Base-by-base conservation (phyloP, 1,140 invertebrate genomes). In the Pararge aegeria region DNA sequence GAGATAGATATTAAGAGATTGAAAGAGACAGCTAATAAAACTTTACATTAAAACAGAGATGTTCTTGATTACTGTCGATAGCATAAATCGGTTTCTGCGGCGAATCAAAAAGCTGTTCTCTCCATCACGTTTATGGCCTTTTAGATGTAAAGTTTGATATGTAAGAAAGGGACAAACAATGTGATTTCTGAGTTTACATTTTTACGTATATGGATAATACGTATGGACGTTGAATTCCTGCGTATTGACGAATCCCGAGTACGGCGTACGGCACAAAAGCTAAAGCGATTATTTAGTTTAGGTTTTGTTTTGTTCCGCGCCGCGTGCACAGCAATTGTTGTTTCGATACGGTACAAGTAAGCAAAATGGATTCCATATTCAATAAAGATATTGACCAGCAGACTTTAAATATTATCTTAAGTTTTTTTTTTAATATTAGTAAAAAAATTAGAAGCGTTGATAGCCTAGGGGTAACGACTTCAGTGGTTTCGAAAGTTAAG, bases 261-360 rank as follows among this genome's bases (percentile, higher is more conserved):
- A 77, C 73, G 70, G 72, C 63, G 72, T 53, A 67, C 64, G 61
- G 61, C 44, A 60, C 57, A 65, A 68, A 61, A 60, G 66, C 70
- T 57, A 55, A 70, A 73, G 52, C 71, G 66, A 75, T 73, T 74
- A 73, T 77, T 80, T 73, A 66, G 73, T 68, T 61, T 37, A 51
- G 62, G 49, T 73, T 74, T 75, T 74, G 68, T 70, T 72, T 68
- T 70, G 61, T 59, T 70, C 54, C 60, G 65, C 65, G 66, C 67
- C 64, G 40, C 57, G 62, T 68, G 67, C 61, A 53, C 51, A 69
- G 68, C 70, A 78, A 75, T 76, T 78, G 71, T 73, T 74, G 59
- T 72, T 78, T 78, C 70, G 71, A 73, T 77, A 77, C 72, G 73
- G 68, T 69, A 63, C 63, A 55, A 66, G 48, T 42, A 27, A 57